Percentiles rank a stretch among this genome's conserved stretches.
These are phyloP conservation scores for Aspidiotus destructor DNA, from an alignment of 2,888 invertebrate species.

Conservation along the genomic window DNA sequence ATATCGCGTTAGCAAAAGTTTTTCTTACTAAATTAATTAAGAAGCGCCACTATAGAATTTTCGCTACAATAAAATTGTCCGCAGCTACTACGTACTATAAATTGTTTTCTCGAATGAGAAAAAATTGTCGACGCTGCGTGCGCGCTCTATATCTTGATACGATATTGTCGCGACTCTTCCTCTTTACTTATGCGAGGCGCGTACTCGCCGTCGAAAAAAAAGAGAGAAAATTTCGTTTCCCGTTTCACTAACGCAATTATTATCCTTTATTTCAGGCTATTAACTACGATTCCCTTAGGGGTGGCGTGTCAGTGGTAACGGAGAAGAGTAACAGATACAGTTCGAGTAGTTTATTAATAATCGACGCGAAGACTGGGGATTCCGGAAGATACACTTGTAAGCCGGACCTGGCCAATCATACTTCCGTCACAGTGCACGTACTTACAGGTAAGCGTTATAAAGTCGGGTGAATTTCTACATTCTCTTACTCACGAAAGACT, in stretches of 20 bases:
- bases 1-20: no score
- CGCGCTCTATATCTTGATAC: no score
- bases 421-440: slow-evolving; percentile 34
- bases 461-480: background rate
- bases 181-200: background rate
- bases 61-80: no score
- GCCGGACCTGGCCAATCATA: slow-evolving; percentile 35
- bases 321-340: slow-evolving; percentile 34
- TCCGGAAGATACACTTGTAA: slow-evolving; percentile 35
- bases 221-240: background rate
- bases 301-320: slow-evolving; percentile 35
- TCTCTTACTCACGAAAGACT: background rate
- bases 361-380: slow-evolving; percentile 34
- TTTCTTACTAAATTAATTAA: no score
- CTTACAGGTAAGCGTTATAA: slow-evolving; percentile 30
- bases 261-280: slow-evolving; percentile 35
- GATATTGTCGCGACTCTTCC: no score
- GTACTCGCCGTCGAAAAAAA: background rate
- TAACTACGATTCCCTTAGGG: slow-evolving; percentile 35
- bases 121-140: no score
- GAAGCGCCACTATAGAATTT: no score
- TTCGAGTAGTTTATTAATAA: slow-evolving; percentile 34
- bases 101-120: no score
- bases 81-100: no score
- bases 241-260: background rate